Conservation (phyloP, 2,888 invertebrate species). For the Diachrysia chrysitis region DNA sequence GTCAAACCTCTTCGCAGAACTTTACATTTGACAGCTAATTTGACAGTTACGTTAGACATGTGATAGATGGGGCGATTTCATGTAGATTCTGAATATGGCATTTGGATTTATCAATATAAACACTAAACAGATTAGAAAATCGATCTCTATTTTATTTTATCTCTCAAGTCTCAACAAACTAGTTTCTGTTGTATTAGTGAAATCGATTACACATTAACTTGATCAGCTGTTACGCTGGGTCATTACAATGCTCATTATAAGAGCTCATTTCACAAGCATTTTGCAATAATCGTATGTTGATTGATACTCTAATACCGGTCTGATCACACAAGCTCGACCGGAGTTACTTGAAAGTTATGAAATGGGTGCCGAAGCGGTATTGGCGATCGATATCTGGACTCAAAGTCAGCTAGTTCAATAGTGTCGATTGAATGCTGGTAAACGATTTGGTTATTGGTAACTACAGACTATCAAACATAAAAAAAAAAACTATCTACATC, state of each 20-base stretch:
- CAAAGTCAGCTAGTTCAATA: background rate
- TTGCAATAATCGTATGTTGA: conserved; percentile 70
- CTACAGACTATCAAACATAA: background rate
- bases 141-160: background rate
- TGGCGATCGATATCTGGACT: conserved; percentile 31
- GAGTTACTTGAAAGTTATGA: conserved; percentile 68
- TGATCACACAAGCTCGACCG: conserved; percentile 64
- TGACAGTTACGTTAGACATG: background rate
- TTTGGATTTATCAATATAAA: background rate
- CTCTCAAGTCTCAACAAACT: background rate
- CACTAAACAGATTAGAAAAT: background rate
- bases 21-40: background rate
- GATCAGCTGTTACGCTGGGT: conserved; percentile 42
- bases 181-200: conserved; percentile 31
- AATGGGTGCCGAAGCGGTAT: conserved; percentile 45
- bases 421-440: background rate
- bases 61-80: background rate
- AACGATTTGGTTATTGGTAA: background rate
- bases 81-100: background rate
- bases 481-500: background rate
- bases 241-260: conserved; percentile 63
- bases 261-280: conserved; percentile 71
- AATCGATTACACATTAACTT: conserved; percentile 40
- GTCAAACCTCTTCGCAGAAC: background rate
- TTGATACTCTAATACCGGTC: conserved; percentile 67